Base-by-base conservation (phyloP, 2,888 invertebrate genomes). In the Lypha dubia region DNA sequence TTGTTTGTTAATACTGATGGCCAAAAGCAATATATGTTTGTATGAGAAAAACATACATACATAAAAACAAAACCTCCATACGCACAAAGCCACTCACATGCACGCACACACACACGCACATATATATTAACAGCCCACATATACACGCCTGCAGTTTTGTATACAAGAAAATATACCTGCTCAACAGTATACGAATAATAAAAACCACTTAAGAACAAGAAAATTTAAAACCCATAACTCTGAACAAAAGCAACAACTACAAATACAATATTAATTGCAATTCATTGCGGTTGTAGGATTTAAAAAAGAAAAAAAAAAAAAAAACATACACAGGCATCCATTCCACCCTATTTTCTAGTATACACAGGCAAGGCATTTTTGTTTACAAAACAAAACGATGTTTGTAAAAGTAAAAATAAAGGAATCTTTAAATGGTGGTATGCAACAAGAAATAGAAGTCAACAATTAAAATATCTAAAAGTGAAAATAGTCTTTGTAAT, bases 1-100 rank as follows among this genome's bases (percentile, higher is more conserved):
- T 82, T 89, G 44, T 89, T 89, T 89, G 89, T 86, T 84, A 81
- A 84, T 84, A 76, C 79, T 84, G 73, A 77, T 70, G 73, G 73
- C 81, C 63, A 68, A 56, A 68, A 84, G 84, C 84, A 8, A 68
- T 67, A 68, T 32, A 49, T 67, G n/a, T n/a, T n/a, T n/a, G n/a
- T n/a, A n/a, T n/a, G n/a, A n/a, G 28, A 49, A 44, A 82, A 49
- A 60, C 17, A n/a, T 51, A 38, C 28, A 32, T n/a, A 56, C 32
- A 53, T 6, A 13, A 6, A 24, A n/a, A n/a, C n/a, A n/a, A 17
- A 0, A n/a, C 32, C 9, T 8, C 1, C 20, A 35, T 35, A 49
- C 17, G 17, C n/a, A 67, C 32, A 74, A n/a, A 73, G 46, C 60
- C 41, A 68, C 17, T 15, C 58, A 28, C 32, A 63, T 28, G 2